Evolutionary conservation across 92 coral and sea anemone species (phyloP).

Genomic region (Chrysogorgia sp.): DNA sequence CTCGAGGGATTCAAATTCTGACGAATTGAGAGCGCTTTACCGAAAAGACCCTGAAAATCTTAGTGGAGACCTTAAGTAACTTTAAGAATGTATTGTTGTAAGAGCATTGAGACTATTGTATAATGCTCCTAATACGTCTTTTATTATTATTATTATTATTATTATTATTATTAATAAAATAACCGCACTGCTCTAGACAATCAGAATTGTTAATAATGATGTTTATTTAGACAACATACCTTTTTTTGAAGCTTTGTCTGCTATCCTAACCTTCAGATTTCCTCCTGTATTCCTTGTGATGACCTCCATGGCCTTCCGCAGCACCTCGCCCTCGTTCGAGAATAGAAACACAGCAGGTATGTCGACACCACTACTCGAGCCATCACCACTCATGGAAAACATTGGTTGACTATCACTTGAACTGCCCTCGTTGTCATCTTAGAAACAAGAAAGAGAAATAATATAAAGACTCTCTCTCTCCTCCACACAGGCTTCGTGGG

Average conservation of each 20-base stretch:
- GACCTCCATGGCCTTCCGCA: constrained; percentile 73
- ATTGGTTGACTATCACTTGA: constrained; percentile 97
- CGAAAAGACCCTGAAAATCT: too few relatives aligned
- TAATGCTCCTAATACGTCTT: too few relatives aligned
- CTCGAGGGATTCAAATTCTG: too few relatives aligned
- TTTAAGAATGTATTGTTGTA: too few relatives aligned
- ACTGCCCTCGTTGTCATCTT: constrained; percentile 96
- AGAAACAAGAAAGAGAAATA: neutral
- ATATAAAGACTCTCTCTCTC: too few relatives aligned
- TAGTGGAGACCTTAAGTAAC: too few relatives aligned
- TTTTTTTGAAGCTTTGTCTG: constrained; percentile 80
- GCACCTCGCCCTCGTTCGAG: constrained; percentile 82
- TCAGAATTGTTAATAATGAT: neutral
- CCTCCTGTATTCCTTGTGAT: constrained; percentile 55
- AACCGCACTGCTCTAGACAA: too few relatives aligned
- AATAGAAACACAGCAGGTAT: constrained; percentile 94
- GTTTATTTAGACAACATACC: constrained; percentile 39
- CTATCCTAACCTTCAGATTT: constrained; percentile 82
- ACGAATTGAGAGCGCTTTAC: too few relatives aligned
- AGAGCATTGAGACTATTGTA: too few relatives aligned
- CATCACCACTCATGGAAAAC: constrained; percentile 98
- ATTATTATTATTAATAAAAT: too few relatives aligned
- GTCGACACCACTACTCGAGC: constrained; percentile 72
- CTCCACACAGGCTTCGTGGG: too few relatives aligned
- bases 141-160: too few relatives aligned